Conservation (phyloP, 2,797 vertebrate species). For the Enteromius radiatus region DNA sequence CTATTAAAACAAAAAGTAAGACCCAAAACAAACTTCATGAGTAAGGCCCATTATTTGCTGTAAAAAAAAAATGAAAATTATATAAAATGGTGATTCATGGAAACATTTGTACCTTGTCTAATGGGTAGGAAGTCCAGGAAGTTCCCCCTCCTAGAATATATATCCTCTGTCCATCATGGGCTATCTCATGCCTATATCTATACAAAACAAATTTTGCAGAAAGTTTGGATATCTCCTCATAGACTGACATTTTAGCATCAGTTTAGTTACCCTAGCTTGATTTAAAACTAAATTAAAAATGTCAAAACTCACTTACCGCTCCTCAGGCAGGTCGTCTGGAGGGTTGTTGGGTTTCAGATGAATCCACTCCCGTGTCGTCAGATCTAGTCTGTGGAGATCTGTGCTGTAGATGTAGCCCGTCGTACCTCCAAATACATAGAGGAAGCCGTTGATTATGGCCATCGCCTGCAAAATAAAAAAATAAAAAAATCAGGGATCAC, state of each 20-base stretch:
- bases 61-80: background rate
- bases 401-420: constrained; percentile 98
- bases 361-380: constrained; percentile 94
- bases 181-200: constrained; percentile 98
- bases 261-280: background rate
- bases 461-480: constrained; percentile 74
- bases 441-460: constrained; percentile 93
- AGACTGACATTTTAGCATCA: background rate
- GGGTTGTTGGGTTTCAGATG: constrained; percentile 96
- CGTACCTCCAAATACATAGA: constrained; percentile 97
- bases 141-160: constrained; percentile 98
- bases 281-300: background rate
- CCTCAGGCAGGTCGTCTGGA: constrained; percentile 93
- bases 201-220: constrained; percentile 32
- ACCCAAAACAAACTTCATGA: background rate
- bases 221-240: background rate
- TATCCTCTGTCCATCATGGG: constrained; percentile 94
- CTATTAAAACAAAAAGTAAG: too few species aligned
- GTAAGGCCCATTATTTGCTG: background rate
- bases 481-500: background rate
- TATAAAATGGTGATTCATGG: background rate
- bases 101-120: constrained; percentile 87
- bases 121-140: constrained; percentile 96
- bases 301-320: constrained; percentile 79
- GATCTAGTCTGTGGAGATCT: constrained; percentile 94